phyloP scores from a whole-genome alignment of 2,113 vertebrate species.

The Galemys pyrenaicus region DNA sequence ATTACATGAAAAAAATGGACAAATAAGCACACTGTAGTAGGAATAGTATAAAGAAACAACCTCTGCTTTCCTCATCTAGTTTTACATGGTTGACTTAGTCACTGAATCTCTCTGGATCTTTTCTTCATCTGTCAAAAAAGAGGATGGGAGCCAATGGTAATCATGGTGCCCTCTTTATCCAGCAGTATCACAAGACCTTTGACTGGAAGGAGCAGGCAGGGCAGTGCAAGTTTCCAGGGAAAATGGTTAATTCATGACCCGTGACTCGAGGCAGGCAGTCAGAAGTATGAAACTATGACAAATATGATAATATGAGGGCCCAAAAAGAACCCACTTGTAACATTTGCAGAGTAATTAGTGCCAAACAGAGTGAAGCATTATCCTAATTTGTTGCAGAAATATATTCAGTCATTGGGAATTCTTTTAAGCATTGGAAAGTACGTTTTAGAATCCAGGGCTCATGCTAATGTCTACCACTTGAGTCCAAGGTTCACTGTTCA shows the following conservation, averaged over 20 bases:
- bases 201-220: background rate
- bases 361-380: slow-evolving; percentile 42
- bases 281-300: background rate
- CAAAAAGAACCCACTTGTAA: background rate
- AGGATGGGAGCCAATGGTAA: background rate
- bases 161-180: background rate
- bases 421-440: slow-evolving; percentile 37
- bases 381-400: slow-evolving; percentile 56
- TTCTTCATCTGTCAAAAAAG: background rate
- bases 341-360: slow-evolving; percentile 50
- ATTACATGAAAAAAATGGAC: background rate
- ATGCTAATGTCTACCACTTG: slow-evolving; percentile 45
- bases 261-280: background rate
- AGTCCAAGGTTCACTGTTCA: slow-evolving; percentile 72
- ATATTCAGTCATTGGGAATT: slow-evolving; percentile 39
- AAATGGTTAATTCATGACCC: slow-evolving; percentile 45
- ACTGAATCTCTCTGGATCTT: background rate
- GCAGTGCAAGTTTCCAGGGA: background rate
- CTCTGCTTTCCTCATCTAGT: background rate
- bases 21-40: background rate
- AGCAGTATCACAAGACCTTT: background rate
- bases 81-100: background rate
- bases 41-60: background rate
- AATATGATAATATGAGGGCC: background rate
- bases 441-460: background rate